phyloP scores from a whole-genome alignment of 2,113 vertebrate species.

The Haliaeetus leucogaster region DNA sequence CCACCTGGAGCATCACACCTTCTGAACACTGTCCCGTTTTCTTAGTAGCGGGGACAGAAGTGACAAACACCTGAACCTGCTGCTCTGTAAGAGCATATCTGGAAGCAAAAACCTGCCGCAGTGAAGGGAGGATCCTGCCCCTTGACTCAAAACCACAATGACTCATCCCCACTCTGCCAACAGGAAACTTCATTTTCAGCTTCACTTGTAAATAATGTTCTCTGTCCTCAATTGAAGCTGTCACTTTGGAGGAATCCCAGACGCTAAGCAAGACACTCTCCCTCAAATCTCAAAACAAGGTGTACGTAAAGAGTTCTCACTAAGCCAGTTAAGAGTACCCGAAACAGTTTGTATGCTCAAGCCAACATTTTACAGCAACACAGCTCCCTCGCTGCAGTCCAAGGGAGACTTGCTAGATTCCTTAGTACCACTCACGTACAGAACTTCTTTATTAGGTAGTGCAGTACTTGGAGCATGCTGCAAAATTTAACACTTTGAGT shows the following conservation, averaged over 20 bases:
- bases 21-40: rapidly evolving
- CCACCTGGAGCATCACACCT: not conserved
- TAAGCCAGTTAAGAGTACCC: not conserved
- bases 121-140: not conserved
- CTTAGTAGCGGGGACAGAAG: not conserved
- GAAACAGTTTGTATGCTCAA: not conserved
- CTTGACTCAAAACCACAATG: slow-evolving; percentile 13
- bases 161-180: slow-evolving; percentile 31
- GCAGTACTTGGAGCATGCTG: not conserved
- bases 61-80: not conserved
- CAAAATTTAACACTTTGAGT: not conserved
- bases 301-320: not conserved
- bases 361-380: not conserved
- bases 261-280: not conserved
- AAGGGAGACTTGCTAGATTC: not conserved
- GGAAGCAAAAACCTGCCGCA: not conserved
- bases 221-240: not conserved
- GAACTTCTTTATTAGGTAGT: not conserved
- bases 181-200: slow-evolving; percentile 49
- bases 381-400: rapidly evolving
- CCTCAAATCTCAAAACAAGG: not conserved
- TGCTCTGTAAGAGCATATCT: not conserved
- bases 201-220: not conserved
- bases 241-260: slow-evolving; percentile 12
- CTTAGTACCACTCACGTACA: not conserved